Conservation (phyloP, 92 coral and sea anemone species). For the Blastomussa wellsi region DNA sequence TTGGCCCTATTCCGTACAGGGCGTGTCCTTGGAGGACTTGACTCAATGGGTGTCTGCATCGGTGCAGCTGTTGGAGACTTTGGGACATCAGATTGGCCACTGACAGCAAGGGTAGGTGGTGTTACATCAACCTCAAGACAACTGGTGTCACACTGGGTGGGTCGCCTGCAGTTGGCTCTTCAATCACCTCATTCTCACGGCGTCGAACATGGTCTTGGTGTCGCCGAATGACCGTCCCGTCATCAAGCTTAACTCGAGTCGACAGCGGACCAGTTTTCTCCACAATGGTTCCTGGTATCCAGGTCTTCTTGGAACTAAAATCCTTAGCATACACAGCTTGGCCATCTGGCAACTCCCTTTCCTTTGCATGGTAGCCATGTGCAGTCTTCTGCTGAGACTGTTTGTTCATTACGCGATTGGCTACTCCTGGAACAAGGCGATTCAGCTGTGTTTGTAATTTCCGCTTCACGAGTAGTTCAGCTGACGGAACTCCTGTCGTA, state of each 20-base stretch:
- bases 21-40: constrained; percentile 1
- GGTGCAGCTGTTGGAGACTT: not conserved
- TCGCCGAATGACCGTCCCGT: constrained; percentile 46
- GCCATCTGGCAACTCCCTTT: constrained; percentile 39
- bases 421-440: constrained; percentile 51
- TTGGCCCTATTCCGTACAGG: constrained; percentile 17
- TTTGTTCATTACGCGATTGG: constrained; percentile 44
- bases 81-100: not conserved
- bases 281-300: constrained; percentile 57
- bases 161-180: not conserved
- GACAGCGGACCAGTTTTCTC: constrained; percentile 58
- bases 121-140: not conserved
- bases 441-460: too few relatives aligned
- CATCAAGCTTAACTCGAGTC: constrained; percentile 38
- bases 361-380: constrained; percentile 70
- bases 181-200: constrained; percentile 2
- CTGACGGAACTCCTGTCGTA: constrained; percentile 69
- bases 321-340: too few relatives aligned
- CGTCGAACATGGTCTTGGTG: constrained; percentile 59
- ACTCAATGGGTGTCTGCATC: constrained; percentile 5
- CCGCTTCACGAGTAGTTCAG: constrained; percentile 57
- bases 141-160: not conserved
- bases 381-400: constrained; percentile 59
- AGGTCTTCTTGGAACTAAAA: constrained; percentile 48
- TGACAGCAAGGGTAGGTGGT: constrained; percentile 18